Evolutionary conservation across 1,140 invertebrate species (phyloP).

Genomic region (Bombyx mandarina): DNA sequence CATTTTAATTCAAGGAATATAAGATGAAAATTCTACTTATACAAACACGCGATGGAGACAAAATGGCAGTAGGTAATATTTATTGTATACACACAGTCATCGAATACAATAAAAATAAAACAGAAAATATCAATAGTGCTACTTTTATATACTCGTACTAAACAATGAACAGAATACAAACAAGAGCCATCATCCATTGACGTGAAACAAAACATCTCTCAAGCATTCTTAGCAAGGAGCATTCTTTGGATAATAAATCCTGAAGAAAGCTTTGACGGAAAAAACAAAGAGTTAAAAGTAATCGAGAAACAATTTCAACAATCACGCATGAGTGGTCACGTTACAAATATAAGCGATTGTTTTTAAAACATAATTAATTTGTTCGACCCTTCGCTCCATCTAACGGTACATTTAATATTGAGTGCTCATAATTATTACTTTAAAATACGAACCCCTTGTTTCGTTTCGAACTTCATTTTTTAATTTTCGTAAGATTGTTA

Average conservation of each 20-base stretch:
- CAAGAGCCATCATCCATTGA: neutral
- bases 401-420: constrained; percentile 69
- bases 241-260: constrained; percentile 12
- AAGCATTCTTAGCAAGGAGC: too few relatives aligned
- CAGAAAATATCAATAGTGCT: too few relatives aligned
- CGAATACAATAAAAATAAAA: too few relatives aligned
- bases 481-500: neutral
- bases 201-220: too few relatives aligned
- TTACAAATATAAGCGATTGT: constrained; percentile 68
- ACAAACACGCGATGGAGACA: too few relatives aligned
- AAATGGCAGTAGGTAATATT: too few relatives aligned
- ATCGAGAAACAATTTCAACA: constrained; percentile 66
- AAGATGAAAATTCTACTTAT: too few relatives aligned
- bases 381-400: constrained; percentile 55
- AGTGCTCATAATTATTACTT: constrained; percentile 69
- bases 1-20: too few relatives aligned
- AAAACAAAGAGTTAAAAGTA: constrained; percentile 64
- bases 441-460: constrained; percentile 63
- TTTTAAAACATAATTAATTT: constrained; percentile 71
- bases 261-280: constrained; percentile 57
- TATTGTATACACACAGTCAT: too few relatives aligned
- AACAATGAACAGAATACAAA: neutral
- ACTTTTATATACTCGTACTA: neutral
- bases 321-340: constrained; percentile 63
- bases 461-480: constrained; percentile 50